Conservation (phyloP, 2,113 vertebrate species). For the Phalacrocorax aristotelis region DNA sequence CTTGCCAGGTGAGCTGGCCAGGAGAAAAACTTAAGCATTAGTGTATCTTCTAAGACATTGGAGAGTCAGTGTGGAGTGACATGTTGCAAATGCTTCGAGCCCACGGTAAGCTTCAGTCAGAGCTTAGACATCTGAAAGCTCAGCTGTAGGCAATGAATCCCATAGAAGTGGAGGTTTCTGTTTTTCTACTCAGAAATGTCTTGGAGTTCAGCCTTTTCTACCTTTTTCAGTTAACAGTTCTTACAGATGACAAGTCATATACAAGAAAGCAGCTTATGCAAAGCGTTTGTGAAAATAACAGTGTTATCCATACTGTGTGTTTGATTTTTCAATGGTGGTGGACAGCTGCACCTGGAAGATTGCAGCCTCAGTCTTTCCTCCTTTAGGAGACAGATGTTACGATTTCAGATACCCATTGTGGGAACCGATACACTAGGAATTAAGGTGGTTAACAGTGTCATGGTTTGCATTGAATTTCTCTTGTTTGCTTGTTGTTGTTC, state of each 20-base stretch:
- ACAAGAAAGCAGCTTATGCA: not conserved
- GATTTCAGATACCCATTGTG: not conserved
- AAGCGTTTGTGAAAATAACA: not conserved
- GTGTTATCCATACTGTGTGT: not conserved
- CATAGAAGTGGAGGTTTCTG: not conserved
- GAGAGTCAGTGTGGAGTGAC: not conserved
- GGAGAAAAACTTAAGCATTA: not conserved
- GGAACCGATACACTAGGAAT: not conserved
- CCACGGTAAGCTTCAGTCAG: not conserved
- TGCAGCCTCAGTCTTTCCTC: not conserved
- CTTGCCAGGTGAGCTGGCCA: not conserved
- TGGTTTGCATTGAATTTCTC: slow-evolving; percentile 27
- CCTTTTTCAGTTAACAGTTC: not conserved
- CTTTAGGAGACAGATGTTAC: slow-evolving; percentile 37
- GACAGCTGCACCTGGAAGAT: not conserved
- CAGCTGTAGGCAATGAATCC: not conserved
- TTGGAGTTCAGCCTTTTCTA: not conserved
- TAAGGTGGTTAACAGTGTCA: not conserved
- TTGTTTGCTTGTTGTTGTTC: not conserved
- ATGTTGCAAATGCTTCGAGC: not conserved
- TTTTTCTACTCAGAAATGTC: not conserved
- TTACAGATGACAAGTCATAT: not conserved
- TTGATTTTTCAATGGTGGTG: not conserved
- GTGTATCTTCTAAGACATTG: not conserved
- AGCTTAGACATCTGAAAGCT: not conserved